Evolutionary conservation across 2,797 vertebrate species (phyloP).

Genomic region (Euphonia xanthogaster): DNA sequence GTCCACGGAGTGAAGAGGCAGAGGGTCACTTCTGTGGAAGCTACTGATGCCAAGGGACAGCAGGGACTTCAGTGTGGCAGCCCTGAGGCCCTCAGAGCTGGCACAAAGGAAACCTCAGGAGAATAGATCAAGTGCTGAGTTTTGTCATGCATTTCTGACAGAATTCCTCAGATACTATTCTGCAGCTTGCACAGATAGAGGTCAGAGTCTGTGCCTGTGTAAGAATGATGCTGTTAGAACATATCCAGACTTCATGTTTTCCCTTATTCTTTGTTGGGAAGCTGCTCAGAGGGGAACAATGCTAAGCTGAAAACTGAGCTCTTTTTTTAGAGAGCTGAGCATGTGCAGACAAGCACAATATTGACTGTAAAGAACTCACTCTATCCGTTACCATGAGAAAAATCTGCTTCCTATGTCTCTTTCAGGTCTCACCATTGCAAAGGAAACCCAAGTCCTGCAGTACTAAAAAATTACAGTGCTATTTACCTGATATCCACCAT

Average conservation of each 20-base stretch:
- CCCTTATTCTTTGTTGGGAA: background rate
- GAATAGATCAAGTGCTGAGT: background rate
- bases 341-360: background rate
- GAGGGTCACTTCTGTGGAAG: rapidly evolving
- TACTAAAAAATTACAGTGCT: background rate
- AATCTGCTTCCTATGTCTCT: background rate
- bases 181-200: rapidly evolving
- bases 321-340: background rate
- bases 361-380: background rate
- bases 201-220: background rate
- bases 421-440: background rate
- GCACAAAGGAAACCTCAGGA: background rate
- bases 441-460: background rate
- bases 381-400: background rate
- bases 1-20: rapidly evolving
- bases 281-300: background rate
- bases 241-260: background rate
- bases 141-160: background rate
- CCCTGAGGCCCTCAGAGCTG: background rate
- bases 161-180: background rate
- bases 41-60: background rate
- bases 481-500: background rate
- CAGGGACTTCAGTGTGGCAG: background rate
- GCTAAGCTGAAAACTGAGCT: background rate
- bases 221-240: background rate